These are phyloP conservation scores for Neotoxoptera formosana DNA, from an alignment of 1,140 invertebrate species.

Conservation along the genomic window DNA sequence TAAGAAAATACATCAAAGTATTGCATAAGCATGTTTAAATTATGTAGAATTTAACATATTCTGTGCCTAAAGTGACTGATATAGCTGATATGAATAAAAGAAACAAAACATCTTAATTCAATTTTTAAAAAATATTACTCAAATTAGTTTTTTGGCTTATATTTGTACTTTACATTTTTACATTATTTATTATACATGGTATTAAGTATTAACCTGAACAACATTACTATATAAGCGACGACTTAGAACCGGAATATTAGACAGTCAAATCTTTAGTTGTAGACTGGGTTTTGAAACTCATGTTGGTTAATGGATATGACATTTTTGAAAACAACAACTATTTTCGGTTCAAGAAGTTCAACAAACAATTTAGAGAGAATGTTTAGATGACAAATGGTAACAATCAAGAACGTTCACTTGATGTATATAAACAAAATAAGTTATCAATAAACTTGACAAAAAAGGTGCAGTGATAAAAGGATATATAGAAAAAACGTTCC, in stretches of 20 bases:
- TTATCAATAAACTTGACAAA: neutral
- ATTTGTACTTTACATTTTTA: neutral
- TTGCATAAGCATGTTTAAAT: neutral
- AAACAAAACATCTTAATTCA: neutral
- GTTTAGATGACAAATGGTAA: neutral
- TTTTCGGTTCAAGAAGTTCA: neutral
- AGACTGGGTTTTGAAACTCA: neutral
- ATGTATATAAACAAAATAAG: neutral
- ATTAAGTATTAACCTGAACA: neutral
- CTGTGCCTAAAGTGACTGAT: neutral
- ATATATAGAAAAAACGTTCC: neutral
- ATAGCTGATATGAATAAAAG: neutral
- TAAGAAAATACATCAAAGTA: neutral
- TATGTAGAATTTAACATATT: neutral
- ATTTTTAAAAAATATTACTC: neutral
- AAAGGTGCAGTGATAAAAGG: neutral
- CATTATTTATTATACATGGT: neutral
- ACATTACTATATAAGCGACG: neutral
- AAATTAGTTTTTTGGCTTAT: neutral
- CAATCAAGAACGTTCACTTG: neutral
- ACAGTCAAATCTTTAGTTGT: neutral
- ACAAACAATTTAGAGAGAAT: neutral
- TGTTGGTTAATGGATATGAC: neutral
- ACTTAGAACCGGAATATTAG: no score
- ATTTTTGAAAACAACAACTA: conserved; percentile 3